Evolutionary conservation across 2,888 invertebrate species (phyloP).

Genomic region (Trachelus iudaicus): DNA sequence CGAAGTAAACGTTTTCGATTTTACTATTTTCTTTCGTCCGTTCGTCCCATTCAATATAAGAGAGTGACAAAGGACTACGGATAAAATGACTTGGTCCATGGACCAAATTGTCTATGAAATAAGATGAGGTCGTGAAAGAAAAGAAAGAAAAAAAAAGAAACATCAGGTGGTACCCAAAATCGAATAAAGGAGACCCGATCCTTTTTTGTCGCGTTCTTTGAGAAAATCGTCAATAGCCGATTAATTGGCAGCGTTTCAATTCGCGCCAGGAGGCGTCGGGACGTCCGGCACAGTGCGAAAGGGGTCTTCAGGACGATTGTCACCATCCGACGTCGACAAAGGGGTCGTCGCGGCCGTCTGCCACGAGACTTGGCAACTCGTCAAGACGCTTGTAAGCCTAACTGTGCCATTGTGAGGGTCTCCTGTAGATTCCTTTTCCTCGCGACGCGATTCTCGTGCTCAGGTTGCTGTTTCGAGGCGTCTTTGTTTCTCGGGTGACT

Average conservation of each 20-base stretch:
- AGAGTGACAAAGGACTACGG: not conserved
- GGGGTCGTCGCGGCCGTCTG: conserved; percentile 42
- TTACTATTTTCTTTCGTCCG: conserved; percentile 29
- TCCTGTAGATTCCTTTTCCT: conserved; percentile 38
- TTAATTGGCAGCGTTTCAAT: conserved; percentile 64
- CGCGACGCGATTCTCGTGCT: conserved; percentile 30
- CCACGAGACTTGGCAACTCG: conserved; percentile 63
- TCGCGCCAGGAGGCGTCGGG: conserved; percentile 46
- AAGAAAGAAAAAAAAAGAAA: not conserved
- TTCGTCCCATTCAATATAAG: not conserved
- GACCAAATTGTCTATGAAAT: not conserved
- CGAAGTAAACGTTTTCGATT: conserved; percentile 42
- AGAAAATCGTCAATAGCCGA: conserved; percentile 21
- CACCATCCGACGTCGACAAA: conserved; percentile 38
- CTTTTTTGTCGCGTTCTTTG: not conserved
- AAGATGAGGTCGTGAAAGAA: not conserved
- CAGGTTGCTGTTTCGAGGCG: conserved; percentile 43
- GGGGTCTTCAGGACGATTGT: conserved; percentile 1
- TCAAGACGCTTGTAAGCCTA: conserved; percentile 64
- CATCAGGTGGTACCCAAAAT: not conserved
- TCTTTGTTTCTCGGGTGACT: conserved; percentile 49
- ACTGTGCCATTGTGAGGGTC: conserved; percentile 50
- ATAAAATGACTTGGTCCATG: not conserved
- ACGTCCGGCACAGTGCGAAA: not conserved
- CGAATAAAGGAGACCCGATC: not conserved